Conservation (phyloP, 1,140 invertebrate species). For the Eciton burchellii region DNA sequence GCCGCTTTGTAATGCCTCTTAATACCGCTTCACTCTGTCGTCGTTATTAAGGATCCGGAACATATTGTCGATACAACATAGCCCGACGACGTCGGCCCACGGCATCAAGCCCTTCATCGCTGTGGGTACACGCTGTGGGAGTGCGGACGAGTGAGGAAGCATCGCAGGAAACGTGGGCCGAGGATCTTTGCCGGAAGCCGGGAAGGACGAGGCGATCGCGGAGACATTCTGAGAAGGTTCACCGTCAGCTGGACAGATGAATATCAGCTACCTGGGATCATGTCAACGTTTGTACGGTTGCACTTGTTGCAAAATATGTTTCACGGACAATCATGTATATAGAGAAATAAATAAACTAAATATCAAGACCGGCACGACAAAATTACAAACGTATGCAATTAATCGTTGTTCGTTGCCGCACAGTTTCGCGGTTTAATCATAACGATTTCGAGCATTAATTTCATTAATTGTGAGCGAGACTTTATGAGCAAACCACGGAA, state of each 20-base stretch:
- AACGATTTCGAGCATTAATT: too few species aligned
- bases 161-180: slow-evolving; percentile 49
- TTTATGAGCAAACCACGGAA: too few species aligned
- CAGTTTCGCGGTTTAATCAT: too few species aligned
- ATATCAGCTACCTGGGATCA: too few species aligned
- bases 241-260: neutral
- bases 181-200: slow-evolving; percentile 40
- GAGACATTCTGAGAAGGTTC: neutral
- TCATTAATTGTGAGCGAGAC: too few species aligned
- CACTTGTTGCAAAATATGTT: too few species aligned
- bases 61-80: slow-evolving; percentile 82
- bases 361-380: too few species aligned
- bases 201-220: neutral
- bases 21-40: slow-evolving; percentile 81
- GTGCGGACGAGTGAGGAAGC: neutral
- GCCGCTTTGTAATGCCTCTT: slow-evolving; percentile 83
- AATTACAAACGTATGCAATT: too few species aligned
- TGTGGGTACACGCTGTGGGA: slow-evolving; percentile 3
- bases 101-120: slow-evolving; percentile 78
- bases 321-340: too few species aligned
- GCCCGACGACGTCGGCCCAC: slow-evolving; percentile 73
- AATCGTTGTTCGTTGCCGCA: too few species aligned
- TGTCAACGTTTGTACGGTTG: too few species aligned
- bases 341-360: too few species aligned
- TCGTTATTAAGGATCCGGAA: slow-evolving; percentile 82